A percentile compares a stretch with the other conserved stretches of the same genome.
Conservation (phyloP, 2,113 vertebrate species). For the Neomonachus schauinslandi region DNA sequence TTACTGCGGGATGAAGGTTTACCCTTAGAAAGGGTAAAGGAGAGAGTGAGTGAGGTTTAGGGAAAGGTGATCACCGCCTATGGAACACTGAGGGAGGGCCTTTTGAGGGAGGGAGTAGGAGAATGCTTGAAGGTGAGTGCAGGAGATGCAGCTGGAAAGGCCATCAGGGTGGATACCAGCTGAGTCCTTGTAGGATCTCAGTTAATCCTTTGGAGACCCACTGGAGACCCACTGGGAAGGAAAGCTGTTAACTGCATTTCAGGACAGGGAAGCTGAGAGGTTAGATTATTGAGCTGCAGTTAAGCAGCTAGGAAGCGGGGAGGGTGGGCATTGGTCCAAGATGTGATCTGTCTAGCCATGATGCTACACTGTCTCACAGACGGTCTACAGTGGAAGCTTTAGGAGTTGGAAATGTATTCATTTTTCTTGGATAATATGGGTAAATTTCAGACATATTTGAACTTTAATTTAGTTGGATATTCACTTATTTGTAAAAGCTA, state of each 20-base stretch:
- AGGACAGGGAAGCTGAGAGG: neutral
- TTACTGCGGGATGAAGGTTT: neutral
- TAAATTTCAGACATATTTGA: constrained; percentile 14
- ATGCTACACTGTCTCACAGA: neutral
- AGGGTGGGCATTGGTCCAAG: neutral
- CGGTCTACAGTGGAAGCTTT: neutral
- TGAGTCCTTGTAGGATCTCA: neutral
- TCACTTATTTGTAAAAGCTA: constrained; percentile 64
- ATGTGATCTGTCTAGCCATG: neutral
- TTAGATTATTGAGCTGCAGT: neutral
- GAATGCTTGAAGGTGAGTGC: no score
- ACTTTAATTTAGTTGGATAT: constrained; percentile 48
- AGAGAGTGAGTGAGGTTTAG: neutral
- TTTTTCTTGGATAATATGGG: constrained; percentile 36
- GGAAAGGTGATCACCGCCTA: neutral
- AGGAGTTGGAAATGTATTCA: neutral
- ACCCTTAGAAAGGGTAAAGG: neutral
- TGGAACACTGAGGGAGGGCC: neutral
- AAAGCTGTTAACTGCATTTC: neutral
- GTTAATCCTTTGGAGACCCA: neutral
- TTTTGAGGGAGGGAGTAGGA: neutral
- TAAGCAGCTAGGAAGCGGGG: neutral
- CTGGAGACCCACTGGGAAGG: neutral
- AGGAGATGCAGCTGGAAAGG: neutral
- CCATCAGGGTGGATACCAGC: neutral